Evolutionary conservation across 2,113 vertebrate genomes (phyloP).

Genomic region (Pica pica): DNA sequence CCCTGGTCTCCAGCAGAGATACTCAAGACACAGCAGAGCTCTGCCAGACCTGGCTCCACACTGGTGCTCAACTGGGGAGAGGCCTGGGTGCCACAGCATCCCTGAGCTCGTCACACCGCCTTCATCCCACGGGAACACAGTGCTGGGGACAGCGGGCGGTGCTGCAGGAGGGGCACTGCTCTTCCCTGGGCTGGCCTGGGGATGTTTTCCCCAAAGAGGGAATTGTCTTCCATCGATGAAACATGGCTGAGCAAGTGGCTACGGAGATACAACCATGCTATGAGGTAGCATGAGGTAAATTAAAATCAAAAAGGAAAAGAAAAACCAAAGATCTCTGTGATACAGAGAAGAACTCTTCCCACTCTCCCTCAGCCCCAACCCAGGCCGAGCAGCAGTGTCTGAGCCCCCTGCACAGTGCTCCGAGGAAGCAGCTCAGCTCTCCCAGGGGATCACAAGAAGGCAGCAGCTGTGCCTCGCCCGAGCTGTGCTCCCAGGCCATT

Average conservation of each 20-base stretch:
- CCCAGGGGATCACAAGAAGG: background rate
- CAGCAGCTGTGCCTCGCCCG: background rate
- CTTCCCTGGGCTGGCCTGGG: background rate
- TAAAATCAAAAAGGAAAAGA: background rate
- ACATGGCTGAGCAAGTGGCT: background rate
- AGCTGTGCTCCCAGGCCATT: background rate
- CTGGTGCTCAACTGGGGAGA: background rate
- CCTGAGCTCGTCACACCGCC: background rate
- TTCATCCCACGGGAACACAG: background rate
- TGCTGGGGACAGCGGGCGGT: background rate
- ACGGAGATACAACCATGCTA: background rate
- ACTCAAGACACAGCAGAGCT: constrained; percentile 42
- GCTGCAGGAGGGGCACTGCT: background rate
- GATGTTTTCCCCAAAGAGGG: background rate
- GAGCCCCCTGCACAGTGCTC: background rate
- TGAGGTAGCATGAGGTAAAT: constrained; percentile 18
- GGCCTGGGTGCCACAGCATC: background rate
- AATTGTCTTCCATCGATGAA: background rate
- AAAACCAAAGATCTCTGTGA: background rate
- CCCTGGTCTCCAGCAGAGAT: constrained; percentile 6
- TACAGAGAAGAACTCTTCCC: background rate
- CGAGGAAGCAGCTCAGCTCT: background rate
- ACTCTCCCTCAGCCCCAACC: background rate
- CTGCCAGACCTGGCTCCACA: background rate
- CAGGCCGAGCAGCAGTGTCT: background rate